Conservation (phyloP, 2,797 vertebrate genomes). For the Hybognathus amarus region DNA sequence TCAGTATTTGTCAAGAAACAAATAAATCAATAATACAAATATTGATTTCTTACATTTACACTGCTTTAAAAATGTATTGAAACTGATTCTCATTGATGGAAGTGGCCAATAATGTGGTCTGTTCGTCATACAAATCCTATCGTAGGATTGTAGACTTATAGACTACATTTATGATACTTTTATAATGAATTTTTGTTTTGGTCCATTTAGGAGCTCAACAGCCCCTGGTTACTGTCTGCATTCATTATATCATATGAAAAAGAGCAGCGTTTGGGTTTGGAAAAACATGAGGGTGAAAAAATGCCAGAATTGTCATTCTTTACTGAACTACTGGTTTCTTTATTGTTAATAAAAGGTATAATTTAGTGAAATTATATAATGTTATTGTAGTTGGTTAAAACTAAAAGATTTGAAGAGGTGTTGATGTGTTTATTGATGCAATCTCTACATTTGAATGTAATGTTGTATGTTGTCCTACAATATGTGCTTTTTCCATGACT, state of each 20-base stretch:
- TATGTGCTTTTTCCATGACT: neutral
- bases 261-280: neutral
- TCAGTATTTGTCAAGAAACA: too few species aligned
- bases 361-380: neutral
- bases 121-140: neutral
- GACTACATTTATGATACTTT: neutral
- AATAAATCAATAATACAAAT: neutral
- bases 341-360: neutral
- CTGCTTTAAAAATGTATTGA: neutral
- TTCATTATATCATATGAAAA: neutral
- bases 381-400: neutral
- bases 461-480: neutral
- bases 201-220: neutral
- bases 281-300: neutral
- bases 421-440: neutral
- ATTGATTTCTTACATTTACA: neutral
- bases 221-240: neutral
- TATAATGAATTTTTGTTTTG: neutral
- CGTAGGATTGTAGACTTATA: neutral
- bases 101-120: neutral
- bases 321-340: neutral
- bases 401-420: neutral
- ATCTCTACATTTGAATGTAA: neutral
- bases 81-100: neutral
- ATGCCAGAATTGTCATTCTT: neutral